Evolutionary conservation across 2,888 invertebrate genomes (phyloP).

Genomic region (Caenorhabditis parvicauda): DNA sequence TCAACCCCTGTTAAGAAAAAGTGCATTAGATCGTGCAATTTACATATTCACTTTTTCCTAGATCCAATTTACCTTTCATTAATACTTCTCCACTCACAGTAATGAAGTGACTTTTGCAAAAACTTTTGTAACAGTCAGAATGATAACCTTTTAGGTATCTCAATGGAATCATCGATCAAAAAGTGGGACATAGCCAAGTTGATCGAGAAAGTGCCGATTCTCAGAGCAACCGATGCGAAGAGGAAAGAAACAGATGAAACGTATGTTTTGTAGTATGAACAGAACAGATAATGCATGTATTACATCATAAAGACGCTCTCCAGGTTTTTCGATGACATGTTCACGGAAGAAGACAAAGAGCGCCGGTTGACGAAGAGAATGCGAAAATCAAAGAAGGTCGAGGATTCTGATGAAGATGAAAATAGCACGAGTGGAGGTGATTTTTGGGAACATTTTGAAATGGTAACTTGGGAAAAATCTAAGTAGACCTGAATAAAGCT

Average conservation of each 20-base stretch:
- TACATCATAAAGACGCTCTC: not conserved
- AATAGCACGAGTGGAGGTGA: conserved; percentile 1
- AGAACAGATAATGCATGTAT: not conserved
- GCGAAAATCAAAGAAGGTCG: conserved; percentile 6
- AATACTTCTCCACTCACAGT: too few species aligned
- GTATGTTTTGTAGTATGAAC: conserved; percentile 3
- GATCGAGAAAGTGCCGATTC: conserved; percentile 36
- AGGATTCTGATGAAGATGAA: conserved; percentile 13
- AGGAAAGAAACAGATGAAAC: conserved; percentile 37
- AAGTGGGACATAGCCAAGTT: conserved; percentile 35
- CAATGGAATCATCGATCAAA: conserved; percentile 21
- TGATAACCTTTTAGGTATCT: conserved; percentile 6
- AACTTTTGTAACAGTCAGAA: not conserved
- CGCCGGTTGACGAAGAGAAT: conserved; percentile 7
- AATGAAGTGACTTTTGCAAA: too few species aligned
- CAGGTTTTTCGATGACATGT: conserved; percentile 35
- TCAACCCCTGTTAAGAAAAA: too few species aligned
- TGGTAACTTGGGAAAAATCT: too few species aligned
- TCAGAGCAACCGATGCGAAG: conserved; percentile 38
- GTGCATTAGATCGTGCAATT: too few species aligned
- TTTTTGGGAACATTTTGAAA: too few species aligned
- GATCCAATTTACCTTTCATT: too few species aligned
- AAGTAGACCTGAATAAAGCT: too few species aligned
- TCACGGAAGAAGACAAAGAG: not conserved
- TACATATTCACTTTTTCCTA: too few species aligned